A percentile compares a stretch with the other conserved stretches of the same genome.
These are phyloP conservation scores for Pangasius macronema DNA, from an alignment of 2,797 vertebrate genomes.

Conservation along the genomic window DNA sequence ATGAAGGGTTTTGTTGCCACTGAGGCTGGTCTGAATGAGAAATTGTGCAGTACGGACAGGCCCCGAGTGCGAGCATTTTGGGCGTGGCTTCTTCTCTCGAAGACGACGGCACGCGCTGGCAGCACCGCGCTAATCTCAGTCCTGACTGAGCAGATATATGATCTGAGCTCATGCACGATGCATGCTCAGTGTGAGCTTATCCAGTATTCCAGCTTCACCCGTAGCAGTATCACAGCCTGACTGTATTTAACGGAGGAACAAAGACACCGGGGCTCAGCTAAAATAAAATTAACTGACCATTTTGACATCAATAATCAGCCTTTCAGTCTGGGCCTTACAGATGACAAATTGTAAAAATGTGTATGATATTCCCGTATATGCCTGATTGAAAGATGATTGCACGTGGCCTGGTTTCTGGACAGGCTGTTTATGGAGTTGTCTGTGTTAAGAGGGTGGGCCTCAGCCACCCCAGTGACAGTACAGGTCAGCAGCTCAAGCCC, in stretches of 20 bases:
- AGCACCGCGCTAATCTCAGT: conserved; percentile 16
- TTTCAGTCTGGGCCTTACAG: not conserved
- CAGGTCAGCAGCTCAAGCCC: not conserved
- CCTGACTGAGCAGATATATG: conserved; percentile 13
- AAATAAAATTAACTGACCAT: not conserved
- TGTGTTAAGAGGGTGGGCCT: not conserved
- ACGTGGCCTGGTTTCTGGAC: conserved; percentile 31
- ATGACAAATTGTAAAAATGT: not conserved
- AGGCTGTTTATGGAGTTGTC: not conserved
- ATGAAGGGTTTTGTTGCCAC: not conserved
- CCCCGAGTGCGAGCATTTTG: conserved; percentile 61
- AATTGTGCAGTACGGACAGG: conserved; percentile 14
- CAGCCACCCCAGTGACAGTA: not conserved
- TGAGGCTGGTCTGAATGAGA: conserved; percentile 1
- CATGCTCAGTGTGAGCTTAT: not conserved
- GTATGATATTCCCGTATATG: not conserved
- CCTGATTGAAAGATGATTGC: not conserved
- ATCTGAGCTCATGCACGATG: conserved; percentile 9
- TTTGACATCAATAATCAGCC: not conserved
- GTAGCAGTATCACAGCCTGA: not conserved
- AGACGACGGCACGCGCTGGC: conserved; percentile 61
- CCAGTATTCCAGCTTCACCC: not conserved
- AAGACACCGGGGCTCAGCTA: not conserved
- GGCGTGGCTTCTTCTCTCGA: conserved; percentile 76
- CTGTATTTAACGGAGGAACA: not conserved